Base-by-base conservation (phyloP, 2,888 invertebrate genomes). In the Alitta virens region DNA sequence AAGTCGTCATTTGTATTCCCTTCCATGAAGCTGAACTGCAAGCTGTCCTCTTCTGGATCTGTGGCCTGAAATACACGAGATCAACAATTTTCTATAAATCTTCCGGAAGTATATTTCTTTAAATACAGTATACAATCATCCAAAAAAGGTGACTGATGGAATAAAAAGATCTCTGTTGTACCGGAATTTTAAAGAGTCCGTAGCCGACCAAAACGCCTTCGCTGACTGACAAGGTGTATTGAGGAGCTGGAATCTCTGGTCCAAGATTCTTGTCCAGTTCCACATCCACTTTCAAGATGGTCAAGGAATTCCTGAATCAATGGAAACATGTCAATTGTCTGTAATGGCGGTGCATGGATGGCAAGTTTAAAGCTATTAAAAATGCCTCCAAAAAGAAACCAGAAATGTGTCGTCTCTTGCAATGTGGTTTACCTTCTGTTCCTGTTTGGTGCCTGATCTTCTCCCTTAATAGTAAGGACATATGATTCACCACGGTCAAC, bases 191-290 rank as follows among this genome's bases (percentile, higher is more conserved):
- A 64, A 73, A 76, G 12, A 77, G 67, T 0, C 66, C 67, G 18
- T 71, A 42, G 5, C 66, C 68, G 0, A 71, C 42, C n/a, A 71
- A 68, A 0, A 68, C 66, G 2, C 75, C 77, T 59, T 78, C 78
- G 65, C 76, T 77, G 61, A 77, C 71, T 21, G 62, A 62, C n/a
- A 73, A 72, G 50, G 56, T 69, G 68, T 74, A 74, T 24, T 61
- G 65, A 23, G 38, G 52, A 2, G 74, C 66, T 7, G 74, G 56
- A 59, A 77, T 73, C n/a, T 62, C 51, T 14, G 78, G 77, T 14
- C 66, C 63, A 16, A 71, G 64, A 46, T 68, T 68, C 56, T 72
- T 69, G 16, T 59, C 62, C 46, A 68, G 59, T 33, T 63, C 67
- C 2, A 76, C 69, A n/a, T 56, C 63, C 18, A 76, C 72, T 1